phyloP scores from a whole-genome alignment of 1,140 invertebrate genomes.

The Drosophila triauraria region DNA sequence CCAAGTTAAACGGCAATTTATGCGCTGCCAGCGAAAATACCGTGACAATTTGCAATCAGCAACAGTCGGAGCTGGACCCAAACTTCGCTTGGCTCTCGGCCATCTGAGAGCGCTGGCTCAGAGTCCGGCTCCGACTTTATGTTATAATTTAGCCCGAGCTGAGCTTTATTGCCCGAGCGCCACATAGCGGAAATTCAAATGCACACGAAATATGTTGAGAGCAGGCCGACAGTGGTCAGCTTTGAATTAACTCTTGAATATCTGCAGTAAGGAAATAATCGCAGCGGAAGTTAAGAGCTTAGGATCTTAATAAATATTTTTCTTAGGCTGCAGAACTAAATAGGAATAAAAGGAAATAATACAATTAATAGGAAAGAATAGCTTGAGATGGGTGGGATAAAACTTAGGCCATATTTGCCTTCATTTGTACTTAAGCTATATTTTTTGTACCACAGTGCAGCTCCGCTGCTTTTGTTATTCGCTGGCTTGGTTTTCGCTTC shows the following conservation, averaged over 20 bases:
- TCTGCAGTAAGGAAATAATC: background rate
- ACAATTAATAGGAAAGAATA: background rate
- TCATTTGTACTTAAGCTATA: background rate
- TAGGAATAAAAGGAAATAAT: background rate
- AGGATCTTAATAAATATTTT: background rate
- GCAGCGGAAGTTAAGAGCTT: background rate
- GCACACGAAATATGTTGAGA: slow-evolving; percentile 77
- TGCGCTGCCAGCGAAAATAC: slow-evolving; percentile 81
- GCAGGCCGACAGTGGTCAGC: slow-evolving; percentile 9
- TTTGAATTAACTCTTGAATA: background rate
- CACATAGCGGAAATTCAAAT: slow-evolving; percentile 82
- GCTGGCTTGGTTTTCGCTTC: slow-evolving; percentile 67
- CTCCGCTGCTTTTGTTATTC: slow-evolving; percentile 67
- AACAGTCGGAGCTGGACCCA: slow-evolving; percentile 35
- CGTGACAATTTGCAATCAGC: slow-evolving; percentile 83
- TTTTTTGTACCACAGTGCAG: slow-evolving; percentile 1
- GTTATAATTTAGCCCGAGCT: slow-evolving; percentile 75
- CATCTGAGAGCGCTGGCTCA: slow-evolving; percentile 16
- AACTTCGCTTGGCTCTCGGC: slow-evolving; percentile 22
- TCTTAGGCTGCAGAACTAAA: background rate
- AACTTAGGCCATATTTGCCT: background rate
- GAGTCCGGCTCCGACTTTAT: slow-evolving; percentile 47
- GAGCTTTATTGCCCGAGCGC: slow-evolving; percentile 75
- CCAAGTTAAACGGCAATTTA: slow-evolving; percentile 76
- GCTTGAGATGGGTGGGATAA: too few relatives aligned